Percentiles rank a stretch among this genome's conserved stretches.
Evolutionary conservation across 2,113 vertebrate genomes (phyloP).

Genomic region (Saccopteryx leptura): DNA sequence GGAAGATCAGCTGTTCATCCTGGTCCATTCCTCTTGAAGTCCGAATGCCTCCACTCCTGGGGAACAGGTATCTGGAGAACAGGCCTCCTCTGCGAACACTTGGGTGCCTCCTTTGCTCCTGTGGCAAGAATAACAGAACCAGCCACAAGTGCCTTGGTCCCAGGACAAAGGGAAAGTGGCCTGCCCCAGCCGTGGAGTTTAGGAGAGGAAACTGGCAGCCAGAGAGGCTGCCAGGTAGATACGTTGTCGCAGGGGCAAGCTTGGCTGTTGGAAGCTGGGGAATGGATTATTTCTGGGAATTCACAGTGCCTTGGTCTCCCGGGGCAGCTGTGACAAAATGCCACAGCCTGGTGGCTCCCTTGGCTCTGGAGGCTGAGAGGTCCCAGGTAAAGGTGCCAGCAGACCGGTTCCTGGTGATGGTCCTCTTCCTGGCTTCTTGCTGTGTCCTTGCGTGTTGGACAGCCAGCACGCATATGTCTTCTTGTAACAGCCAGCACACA

Average conservation of each 20-base stretch:
- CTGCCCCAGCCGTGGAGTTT: neutral
- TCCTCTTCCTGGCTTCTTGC: neutral
- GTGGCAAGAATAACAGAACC: neutral
- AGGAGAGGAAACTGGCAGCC: neutral
- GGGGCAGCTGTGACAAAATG: fast-evolving
- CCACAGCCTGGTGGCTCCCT: neutral
- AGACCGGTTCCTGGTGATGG: fast-evolving
- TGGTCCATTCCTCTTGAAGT: too few relatives aligned
- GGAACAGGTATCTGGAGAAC: neutral
- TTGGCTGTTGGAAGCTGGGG: neutral
- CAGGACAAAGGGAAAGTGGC: fast-evolving
- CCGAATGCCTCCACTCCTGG: neutral
- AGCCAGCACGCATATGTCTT: fast-evolving
- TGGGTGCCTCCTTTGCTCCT: neutral
- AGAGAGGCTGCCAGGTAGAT: too few relatives aligned
- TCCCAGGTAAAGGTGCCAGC: neutral
- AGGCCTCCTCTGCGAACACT: neutral
- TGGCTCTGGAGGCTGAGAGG: neutral
- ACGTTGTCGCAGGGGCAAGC: neutral
- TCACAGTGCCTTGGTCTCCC: neutral
- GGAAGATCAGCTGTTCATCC: neutral
- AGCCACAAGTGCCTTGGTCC: fast-evolving
- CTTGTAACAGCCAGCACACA: neutral
- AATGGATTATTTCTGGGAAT: neutral
- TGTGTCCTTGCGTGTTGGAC: too few relatives aligned